Percentiles rank a stretch among this genome's conserved stretches.
Evolutionary conservation across 2,113 vertebrate genomes (phyloP).

Genomic region (Sebastes fasciatus): DNA sequence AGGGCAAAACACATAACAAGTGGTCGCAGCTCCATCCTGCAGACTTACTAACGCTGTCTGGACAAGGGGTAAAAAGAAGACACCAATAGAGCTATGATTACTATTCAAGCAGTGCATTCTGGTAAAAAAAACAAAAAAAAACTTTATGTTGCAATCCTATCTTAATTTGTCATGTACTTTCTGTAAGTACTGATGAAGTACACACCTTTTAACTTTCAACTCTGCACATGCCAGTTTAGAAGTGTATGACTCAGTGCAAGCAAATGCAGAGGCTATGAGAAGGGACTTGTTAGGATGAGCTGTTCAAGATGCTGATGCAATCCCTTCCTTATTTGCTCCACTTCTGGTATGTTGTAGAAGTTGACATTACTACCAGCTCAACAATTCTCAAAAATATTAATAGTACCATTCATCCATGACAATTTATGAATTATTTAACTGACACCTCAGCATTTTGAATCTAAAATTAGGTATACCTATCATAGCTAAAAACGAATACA

Average conservation of each 20-base stretch:
- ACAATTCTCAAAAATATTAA: background rate
- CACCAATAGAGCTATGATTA: background rate
- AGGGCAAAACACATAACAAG: slow-evolving; percentile 89
- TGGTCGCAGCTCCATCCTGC: slow-evolving; percentile 85
- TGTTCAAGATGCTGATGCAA: slow-evolving; percentile 36
- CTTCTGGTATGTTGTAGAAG: background rate
- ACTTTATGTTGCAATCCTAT: background rate
- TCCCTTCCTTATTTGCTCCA: background rate
- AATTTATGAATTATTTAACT: background rate
- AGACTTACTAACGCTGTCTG: slow-evolving; percentile 4
- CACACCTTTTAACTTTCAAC: background rate
- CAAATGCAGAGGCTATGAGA: slow-evolving; percentile 15
- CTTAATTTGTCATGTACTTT: background rate
- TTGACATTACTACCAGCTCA: background rate
- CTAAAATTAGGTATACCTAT: background rate
- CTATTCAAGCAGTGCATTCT: background rate
- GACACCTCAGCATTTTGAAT: background rate
- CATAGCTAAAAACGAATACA: background rate
- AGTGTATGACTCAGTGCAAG: slow-evolving; percentile 14
- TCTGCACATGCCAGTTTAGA: background rate
- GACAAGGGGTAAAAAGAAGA: background rate
- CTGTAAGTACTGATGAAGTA: background rate
- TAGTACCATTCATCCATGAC: background rate
- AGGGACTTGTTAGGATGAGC: slow-evolving; percentile 1
- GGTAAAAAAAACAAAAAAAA: background rate